These are phyloP conservation scores for Oxycera nigricornis DNA, from an alignment of 2,888 invertebrate species.

Conservation along the genomic window DNA sequence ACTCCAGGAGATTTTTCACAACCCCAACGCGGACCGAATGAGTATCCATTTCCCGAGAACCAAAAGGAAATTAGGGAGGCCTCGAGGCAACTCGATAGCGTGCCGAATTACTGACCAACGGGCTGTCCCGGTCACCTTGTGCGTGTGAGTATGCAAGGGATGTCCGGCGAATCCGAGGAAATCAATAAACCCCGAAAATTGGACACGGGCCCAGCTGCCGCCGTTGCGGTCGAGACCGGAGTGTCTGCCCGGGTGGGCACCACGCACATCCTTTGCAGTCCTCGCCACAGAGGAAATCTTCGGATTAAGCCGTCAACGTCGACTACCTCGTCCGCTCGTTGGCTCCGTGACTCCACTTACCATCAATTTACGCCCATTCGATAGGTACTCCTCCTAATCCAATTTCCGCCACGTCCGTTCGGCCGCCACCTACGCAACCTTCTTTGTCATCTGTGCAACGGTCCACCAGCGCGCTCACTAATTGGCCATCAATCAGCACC, in stretches of 20 bases:
- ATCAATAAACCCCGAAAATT: constrained; percentile 23
- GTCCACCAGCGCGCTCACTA: constrained; percentile 19
- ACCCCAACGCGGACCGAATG: no score
- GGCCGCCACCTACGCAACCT: constrained; percentile 1
- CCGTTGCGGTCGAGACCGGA: neutral
- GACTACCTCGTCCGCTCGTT: no score
- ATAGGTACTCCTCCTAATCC: neutral
- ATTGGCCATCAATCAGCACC: constrained; percentile 26
- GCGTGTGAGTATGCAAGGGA: constrained; percentile 9
- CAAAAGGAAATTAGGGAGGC: neutral
- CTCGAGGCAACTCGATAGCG: neutral
- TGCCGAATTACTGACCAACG: neutral
- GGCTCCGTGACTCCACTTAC: neutral
- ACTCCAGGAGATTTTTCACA: no score
- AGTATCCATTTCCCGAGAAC: neutral
- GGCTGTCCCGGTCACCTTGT: neutral
- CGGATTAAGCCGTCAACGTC: no score
- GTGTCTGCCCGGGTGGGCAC: neutral
- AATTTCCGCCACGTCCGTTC: neutral
- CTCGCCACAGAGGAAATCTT: neutral
- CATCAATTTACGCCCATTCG: constrained; percentile 1
- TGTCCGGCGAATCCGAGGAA: constrained; percentile 8
- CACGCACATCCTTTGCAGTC: neutral
- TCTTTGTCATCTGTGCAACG: neutral
- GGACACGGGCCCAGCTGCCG: neutral